Conservation (phyloP, 2,888 invertebrate species). For the Rhopalosiphum nymphaeae region DNA sequence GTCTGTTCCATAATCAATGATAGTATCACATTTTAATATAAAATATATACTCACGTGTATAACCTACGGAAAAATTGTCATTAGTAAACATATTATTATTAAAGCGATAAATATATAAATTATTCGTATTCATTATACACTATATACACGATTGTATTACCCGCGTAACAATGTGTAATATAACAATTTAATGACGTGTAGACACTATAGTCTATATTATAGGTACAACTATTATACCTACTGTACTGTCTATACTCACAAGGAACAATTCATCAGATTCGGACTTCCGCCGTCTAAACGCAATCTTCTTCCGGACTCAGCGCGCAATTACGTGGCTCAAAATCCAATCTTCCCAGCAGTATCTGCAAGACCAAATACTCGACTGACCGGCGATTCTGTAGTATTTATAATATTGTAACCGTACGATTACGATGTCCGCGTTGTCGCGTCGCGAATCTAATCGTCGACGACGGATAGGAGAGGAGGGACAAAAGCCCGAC, state of each 20-base stretch:
- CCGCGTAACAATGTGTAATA: neutral
- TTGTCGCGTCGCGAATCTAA: neutral
- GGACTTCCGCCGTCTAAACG: neutral
- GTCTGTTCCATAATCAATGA: too few species aligned
- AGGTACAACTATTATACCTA: neutral
- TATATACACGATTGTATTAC: neutral
- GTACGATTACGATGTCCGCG: neutral
- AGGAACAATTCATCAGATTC: conserved; percentile 17
- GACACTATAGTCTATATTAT: neutral
- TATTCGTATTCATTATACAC: neutral
- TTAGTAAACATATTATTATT: neutral
- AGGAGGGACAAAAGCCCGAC: too few species aligned
- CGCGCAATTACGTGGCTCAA: neutral
- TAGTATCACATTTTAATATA: neutral
- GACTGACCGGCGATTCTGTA: neutral
- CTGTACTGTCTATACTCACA: neutral
- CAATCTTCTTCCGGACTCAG: neutral
- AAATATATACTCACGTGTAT: neutral
- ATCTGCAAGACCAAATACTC: neutral
- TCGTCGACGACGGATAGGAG: neutral
- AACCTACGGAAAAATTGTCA: neutral
- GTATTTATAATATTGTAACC: neutral
- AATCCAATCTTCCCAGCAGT: too few species aligned
- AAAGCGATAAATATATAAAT: too few species aligned
- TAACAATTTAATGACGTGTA: neutral